Percentiles rank a stretch among this genome's conserved stretches.
Evolutionary conservation across 92 coral and sea anemone genomes (phyloP).

Genomic region (Meandrina meandrites): DNA sequence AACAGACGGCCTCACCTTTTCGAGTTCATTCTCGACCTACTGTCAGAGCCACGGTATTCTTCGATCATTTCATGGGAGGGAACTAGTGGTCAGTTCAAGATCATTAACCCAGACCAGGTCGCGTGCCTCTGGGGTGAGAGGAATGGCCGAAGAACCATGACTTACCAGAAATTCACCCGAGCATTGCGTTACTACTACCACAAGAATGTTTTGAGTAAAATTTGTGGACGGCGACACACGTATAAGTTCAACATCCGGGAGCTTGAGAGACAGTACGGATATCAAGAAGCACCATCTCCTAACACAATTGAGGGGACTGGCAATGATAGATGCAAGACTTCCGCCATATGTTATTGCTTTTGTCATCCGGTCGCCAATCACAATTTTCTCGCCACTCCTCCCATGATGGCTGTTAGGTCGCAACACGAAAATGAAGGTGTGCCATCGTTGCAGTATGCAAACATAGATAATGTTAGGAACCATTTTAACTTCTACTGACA

Average conservation of each 20-base stretch:
- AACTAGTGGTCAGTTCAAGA: background rate
- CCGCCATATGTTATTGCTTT: background rate
- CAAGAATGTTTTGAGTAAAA: background rate
- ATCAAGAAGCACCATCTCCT: background rate
- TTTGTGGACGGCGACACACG: background rate
- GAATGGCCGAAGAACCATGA: background rate
- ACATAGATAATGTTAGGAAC: no score
- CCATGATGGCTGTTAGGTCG: background rate
- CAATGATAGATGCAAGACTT: background rate
- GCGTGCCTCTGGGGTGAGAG: constrained; percentile 9
- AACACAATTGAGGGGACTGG: background rate
- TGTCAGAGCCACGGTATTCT: constrained; percentile 4
- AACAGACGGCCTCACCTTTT: background rate
- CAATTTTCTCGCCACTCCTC: background rate
- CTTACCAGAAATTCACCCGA: background rate
- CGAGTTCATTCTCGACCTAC: background rate
- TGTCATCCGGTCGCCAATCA: background rate
- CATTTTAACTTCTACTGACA: no score
- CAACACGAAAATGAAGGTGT: background rate
- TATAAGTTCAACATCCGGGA: background rate
- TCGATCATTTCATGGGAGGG: constrained; percentile 9
- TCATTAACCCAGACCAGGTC: background rate
- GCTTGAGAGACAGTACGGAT: background rate
- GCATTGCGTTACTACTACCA: background rate
- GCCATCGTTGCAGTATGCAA: background rate